Evolutionary conservation across 2,888 invertebrate species (phyloP).

Genomic region (Polietes domitor): DNA sequence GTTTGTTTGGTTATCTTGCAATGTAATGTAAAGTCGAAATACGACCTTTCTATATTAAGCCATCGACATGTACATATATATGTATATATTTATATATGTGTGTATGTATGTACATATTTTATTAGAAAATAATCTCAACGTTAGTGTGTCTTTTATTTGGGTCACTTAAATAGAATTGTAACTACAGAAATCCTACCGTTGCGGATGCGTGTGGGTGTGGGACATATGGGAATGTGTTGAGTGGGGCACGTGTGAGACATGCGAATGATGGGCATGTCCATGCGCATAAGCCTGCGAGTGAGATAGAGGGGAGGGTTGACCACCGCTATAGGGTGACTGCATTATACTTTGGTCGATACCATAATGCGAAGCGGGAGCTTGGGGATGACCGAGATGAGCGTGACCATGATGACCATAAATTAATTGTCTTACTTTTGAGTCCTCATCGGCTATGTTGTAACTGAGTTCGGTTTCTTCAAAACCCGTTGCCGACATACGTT

Average conservation of each 20-base stretch:
- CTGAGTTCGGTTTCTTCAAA: slow-evolving; percentile 99
- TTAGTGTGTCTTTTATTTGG: neutral
- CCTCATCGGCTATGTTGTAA: slow-evolving; percentile 97
- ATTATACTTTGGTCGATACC: slow-evolving; percentile 89
- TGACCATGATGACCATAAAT: slow-evolving; percentile 90
- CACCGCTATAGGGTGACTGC: slow-evolving; percentile 83
- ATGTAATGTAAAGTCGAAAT: no score
- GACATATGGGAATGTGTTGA: slow-evolving; percentile 84
- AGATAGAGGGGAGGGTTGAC: slow-evolving; percentile 87
- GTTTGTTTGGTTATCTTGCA: no score
- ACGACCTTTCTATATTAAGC: no score
- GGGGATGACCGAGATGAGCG: slow-evolving; percentile 85
- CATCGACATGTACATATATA: neutral
- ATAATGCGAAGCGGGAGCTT: slow-evolving; percentile 83
- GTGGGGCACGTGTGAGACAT: slow-evolving; percentile 86
- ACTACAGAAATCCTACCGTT: slow-evolving; percentile 84
- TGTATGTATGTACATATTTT: neutral
- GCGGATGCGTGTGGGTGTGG: slow-evolving; percentile 88
- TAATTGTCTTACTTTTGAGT: slow-evolving; percentile 98
- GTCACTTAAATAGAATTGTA: neutral
- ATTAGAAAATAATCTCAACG: slow-evolving; percentile 9
- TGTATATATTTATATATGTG: neutral
- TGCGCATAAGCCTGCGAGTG: slow-evolving; percentile 81
- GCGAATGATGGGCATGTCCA: slow-evolving; percentile 81
- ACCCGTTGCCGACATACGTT: slow-evolving; percentile 98